Conservation (phyloP, 2,113 vertebrate genomes). For the Tiliqua scincoides region DNA sequence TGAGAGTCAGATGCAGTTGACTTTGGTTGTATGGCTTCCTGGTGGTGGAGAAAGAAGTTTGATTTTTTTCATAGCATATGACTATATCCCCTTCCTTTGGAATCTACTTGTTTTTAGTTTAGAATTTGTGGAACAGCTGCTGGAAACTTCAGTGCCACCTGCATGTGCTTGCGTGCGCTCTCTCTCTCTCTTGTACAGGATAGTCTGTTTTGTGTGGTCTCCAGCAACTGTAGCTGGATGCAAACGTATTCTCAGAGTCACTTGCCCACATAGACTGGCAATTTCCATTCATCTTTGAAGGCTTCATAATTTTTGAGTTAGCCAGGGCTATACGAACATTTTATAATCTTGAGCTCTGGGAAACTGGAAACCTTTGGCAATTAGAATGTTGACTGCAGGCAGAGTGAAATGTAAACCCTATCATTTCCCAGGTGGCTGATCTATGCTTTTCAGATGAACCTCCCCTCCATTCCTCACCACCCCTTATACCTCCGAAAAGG, state of each 20-base stretch:
- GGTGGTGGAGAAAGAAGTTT: not conserved
- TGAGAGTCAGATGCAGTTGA: not conserved
- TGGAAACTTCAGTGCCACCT: not conserved
- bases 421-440: not conserved
- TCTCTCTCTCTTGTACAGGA: not conserved
- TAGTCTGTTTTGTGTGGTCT: not conserved
- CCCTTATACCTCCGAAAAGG: not conserved
- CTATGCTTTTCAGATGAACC: not conserved
- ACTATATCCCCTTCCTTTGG: not conserved
- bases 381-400: not conserved
- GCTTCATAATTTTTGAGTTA: not conserved
- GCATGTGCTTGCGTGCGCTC: not conserved
- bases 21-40: not conserved
- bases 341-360: not conserved
- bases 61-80: not conserved
- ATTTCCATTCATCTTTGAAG: not conserved
- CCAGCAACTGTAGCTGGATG: not conserved
- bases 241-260: not conserved
- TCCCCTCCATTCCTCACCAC: not conserved
- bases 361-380: constrained; percentile 12
- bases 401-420: not conserved
- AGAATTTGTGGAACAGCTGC: not conserved
- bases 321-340: not conserved
- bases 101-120: not conserved
- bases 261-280: not conserved